These are phyloP conservation scores for Sinocyclocheilus anshuiensis DNA, from an alignment of 2,113 vertebrate species.

Conservation along the genomic window DNA sequence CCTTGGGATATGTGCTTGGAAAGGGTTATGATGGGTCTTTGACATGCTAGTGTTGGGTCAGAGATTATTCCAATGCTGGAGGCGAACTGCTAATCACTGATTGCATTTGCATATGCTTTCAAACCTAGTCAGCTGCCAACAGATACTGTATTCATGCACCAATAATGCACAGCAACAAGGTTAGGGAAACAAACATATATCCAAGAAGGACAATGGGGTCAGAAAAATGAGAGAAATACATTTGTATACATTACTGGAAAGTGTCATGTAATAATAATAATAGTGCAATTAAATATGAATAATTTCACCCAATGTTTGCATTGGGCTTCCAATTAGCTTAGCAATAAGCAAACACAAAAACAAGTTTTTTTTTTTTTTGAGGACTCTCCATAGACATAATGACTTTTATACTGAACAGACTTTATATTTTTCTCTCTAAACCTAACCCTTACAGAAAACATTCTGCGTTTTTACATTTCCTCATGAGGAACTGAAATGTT, in stretches of 20 bases:
- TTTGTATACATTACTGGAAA: neutral
- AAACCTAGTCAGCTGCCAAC: slow-evolving; percentile 1
- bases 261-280: neutral
- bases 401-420: too few species aligned
- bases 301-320: too few species aligned
- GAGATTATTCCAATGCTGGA: slow-evolving; percentile 64
- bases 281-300: neutral
- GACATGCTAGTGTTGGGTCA: slow-evolving; percentile 64
- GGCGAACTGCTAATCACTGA: slow-evolving; percentile 62
- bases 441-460: too few species aligned
- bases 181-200: neutral
- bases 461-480: too few species aligned
- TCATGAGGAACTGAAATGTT: too few species aligned
- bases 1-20: neutral
- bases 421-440: too few species aligned
- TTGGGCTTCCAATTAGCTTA: too few species aligned
- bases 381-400: too few species aligned
- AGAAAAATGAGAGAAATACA: neutral
- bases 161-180: neutral
- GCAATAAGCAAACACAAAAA: too few species aligned
- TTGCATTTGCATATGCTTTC: slow-evolving; percentile 66
- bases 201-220: neutral
- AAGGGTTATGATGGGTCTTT: slow-evolving; percentile 7
- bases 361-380: too few species aligned
- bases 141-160: neutral